These are phyloP conservation scores for Plestiodon gilberti DNA, from an alignment of 2,113 vertebrate species.

Conservation along the genomic window DNA sequence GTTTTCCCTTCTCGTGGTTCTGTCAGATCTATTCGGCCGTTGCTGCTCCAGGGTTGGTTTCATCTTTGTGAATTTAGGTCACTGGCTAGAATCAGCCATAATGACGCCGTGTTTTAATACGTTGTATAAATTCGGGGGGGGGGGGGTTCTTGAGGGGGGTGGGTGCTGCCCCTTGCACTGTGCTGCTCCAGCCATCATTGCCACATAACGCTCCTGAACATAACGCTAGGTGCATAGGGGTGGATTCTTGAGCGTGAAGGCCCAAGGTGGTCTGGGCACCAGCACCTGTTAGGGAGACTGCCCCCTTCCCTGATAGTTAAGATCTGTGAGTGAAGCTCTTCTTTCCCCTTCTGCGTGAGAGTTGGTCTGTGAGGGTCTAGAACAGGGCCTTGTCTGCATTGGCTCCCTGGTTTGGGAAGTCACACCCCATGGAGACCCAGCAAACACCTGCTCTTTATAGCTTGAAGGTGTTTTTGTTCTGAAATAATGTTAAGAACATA, in stretches of 20 bases:
- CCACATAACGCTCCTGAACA: too few relatives aligned
- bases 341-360: neutral
- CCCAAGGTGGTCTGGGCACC: neutral
- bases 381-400: neutral
- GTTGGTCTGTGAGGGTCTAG: too few relatives aligned
- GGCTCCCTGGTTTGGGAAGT: neutral
- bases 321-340: neutral
- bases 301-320: neutral
- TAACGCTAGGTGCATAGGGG: too few relatives aligned
- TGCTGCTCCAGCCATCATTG: neutral
- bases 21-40: slow-evolving; percentile 31
- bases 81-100: slow-evolving; percentile 9
- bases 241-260: too few relatives aligned
- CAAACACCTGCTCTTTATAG: neutral
- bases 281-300: neutral
- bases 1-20: slow-evolving; percentile 33
- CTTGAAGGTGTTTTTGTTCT: neutral
- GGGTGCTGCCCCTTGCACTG: neutral
- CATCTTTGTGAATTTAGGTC: slow-evolving; percentile 43
- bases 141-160: neutral
- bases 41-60: slow-evolving; percentile 27
- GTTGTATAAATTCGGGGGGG: neutral
- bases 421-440: neutral
- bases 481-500: too few relatives aligned
- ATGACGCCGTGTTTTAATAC: too few relatives aligned